Conservation (phyloP, 2,113 vertebrate species). For the Lates calcarifer region DNA sequence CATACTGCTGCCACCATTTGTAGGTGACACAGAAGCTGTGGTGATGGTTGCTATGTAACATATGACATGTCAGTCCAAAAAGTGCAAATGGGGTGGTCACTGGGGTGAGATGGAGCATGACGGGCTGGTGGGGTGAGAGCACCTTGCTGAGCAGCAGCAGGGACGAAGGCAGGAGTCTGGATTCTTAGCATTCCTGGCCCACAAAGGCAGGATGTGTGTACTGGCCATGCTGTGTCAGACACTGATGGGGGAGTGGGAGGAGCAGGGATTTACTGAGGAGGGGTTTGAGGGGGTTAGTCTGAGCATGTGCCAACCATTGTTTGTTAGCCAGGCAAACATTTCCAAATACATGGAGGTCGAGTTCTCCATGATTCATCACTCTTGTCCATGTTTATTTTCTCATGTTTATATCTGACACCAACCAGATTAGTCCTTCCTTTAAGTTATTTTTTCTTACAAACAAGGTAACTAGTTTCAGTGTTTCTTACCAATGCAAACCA, state of each 20-base stretch:
- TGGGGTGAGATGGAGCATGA: constrained; percentile 14
- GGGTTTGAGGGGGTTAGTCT: constrained; percentile 13
- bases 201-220: constrained; percentile 88
- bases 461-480: neutral
- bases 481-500: neutral
- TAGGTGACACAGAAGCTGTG: no score
- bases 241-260: constrained; percentile 61
- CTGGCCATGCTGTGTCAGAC: constrained; percentile 63
- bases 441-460: neutral
- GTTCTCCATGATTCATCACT: constrained; percentile 45
- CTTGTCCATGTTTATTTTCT: constrained; percentile 50
- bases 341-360: constrained; percentile 76
- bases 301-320: constrained; percentile 83
- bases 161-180: constrained; percentile 61
- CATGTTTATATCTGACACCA: constrained; percentile 32
- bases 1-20: no score
- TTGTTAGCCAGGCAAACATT: constrained; percentile 81
- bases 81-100: neutral
- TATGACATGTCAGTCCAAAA: no score
- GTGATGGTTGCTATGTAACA: no score
- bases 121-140: constrained; percentile 27
- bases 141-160: constrained; percentile 68
- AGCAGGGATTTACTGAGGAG: neutral
- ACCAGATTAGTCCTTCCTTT: neutral
- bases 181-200: constrained; percentile 84